phyloP scores from a whole-genome alignment of 2,113 vertebrate genomes.

The Lonchura striata region DNA sequence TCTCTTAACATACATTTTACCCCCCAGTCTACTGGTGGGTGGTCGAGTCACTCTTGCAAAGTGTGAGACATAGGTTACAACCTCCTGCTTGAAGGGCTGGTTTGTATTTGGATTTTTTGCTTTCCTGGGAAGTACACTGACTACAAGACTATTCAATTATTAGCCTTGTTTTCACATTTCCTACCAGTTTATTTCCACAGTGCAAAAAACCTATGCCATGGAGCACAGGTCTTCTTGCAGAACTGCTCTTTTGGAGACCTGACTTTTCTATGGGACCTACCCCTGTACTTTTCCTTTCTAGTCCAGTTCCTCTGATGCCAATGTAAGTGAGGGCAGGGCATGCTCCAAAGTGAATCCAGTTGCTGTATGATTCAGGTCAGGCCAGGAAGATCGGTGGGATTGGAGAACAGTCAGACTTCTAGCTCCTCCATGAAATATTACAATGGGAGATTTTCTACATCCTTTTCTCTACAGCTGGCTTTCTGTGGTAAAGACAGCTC shows the following conservation, averaged over 20 bases:
- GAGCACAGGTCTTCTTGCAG: neutral
- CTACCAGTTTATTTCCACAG: neutral
- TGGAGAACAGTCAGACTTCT: neutral
- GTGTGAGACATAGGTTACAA: fast-evolving
- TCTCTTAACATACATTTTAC: neutral
- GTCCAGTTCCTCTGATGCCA: neutral
- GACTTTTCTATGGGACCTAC: neutral
- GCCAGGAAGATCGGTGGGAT: neutral
- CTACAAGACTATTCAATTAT: neutral
- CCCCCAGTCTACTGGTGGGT: neutral
- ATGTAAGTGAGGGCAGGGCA: neutral
- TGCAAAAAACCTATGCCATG: neutral
- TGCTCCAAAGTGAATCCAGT: neutral
- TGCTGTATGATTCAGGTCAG: neutral
- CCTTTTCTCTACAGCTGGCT: neutral
- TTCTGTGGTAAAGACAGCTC: neutral
- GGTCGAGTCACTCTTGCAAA: neutral
- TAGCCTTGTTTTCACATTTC: neutral
- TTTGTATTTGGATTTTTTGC: neutral
- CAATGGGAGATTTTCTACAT: neutral
- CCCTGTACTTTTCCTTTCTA: neutral
- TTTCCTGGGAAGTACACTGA: neutral
- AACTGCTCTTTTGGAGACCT: neutral
- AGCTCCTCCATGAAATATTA: neutral
- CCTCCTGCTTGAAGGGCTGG: neutral